Percentiles rank a stretch among this genome's conserved stretches.
Conservation (phyloP, 2,797 vertebrate species). For the Parambassis ranga region DNA sequence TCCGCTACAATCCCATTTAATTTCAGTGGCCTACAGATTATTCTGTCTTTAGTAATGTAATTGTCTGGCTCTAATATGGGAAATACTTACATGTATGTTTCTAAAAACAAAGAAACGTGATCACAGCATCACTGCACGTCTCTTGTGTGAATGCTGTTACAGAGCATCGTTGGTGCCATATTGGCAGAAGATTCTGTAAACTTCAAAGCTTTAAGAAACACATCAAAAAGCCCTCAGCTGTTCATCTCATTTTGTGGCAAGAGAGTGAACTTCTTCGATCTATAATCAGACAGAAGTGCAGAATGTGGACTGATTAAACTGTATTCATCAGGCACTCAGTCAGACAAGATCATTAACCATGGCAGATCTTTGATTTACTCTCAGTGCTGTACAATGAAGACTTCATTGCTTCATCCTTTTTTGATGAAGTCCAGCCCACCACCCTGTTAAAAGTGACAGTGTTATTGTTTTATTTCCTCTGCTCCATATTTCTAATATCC, state of each 20-base stretch:
- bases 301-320: conserved; percentile 34
- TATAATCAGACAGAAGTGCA: conserved; percentile 13
- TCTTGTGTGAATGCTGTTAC: neutral
- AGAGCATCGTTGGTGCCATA: neutral
- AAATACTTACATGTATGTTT: conserved; percentile 18
- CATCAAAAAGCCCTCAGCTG: neutral
- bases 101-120: neutral
- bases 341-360: conserved; percentile 35
- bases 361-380: conserved; percentile 52
- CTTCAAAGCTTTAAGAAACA: neutral
- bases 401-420: conserved; percentile 29
- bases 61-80: conserved; percentile 51
- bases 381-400: conserved; percentile 14
- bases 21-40: conserved; percentile 71
- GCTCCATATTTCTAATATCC: conserved; percentile 32
- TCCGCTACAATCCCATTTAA: conserved; percentile 75
- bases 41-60: conserved; percentile 63
- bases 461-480: conserved; percentile 49
- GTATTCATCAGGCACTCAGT: conserved; percentile 29
- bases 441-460: conserved; percentile 23
- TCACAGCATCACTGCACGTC: neutral
- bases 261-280: neutral
- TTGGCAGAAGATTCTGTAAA: neutral
- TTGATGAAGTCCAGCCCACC: conserved; percentile 31
- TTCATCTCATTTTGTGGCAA: conserved; percentile 1